Base-by-base conservation (phyloP, 2,888 invertebrate genomes). In the Eupithecia dodoneata region DNA sequence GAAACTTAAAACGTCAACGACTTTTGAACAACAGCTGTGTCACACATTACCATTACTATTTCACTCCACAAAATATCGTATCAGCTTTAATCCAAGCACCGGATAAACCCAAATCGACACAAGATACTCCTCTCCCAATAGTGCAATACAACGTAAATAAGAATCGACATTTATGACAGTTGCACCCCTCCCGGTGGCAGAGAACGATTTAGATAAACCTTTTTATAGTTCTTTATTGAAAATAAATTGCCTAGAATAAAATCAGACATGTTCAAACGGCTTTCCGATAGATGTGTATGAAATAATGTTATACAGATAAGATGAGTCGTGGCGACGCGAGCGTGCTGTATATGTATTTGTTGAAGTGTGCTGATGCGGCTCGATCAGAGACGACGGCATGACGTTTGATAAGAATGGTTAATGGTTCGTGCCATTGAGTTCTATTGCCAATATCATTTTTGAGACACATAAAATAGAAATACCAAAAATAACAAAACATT, bases 151-250 rank as follows among this genome's bases (percentile, higher is more conserved):
- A 90, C 90, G 91, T 94, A 93, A 94, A 94, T 93, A 93, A 90
- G 91, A 90, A 88, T 90, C 90, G 92, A 92, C 91, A 88, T 94
- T 93, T 93, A 93, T 92, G 94, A 91, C 90, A 88, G 87, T 83
- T 87, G 87, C 90, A 87, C 94, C 93, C 94, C 92, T 91, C 85
- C 84, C 85, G 88, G 88, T 91, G 89, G 90, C 87, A 88, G 87
- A 89, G 88, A 92, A 88, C 95, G 92, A 94, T 94, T 94, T 93
- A 95, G 95, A 95, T 95, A 95, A 95, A 94, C 94, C 94, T 93
- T 94, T 95, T 95, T 95, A 95, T 95, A 95, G 95, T 94, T 94
- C 95, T 94, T 95, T 95, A 95, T 95, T 95, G 95, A 95, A 95
- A 95, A 94, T 95, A 95, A 95, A 95, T 95, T 95, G 95, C 95